A percentile compares a stretch with the other conserved stretches of the same genome.
phyloP scores from a whole-genome alignment of 1,140 invertebrate genomes.

The Argopecten irradians region DNA sequence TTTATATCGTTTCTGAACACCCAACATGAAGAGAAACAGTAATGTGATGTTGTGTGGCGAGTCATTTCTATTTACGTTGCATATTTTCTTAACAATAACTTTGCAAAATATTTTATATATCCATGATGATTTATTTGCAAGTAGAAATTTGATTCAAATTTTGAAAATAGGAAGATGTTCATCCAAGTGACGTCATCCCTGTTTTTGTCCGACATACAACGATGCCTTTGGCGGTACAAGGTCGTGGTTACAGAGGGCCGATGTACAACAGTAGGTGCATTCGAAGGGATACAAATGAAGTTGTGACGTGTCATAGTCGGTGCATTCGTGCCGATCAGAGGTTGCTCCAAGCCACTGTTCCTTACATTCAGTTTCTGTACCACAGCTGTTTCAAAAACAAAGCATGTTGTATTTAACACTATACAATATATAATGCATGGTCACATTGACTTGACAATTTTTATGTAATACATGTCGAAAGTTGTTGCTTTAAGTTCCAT shows the following conservation, averaged over 20 bases:
- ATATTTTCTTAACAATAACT: too few species aligned
- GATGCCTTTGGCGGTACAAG: not conserved
- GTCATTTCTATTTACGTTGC: too few species aligned
- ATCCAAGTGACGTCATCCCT: not conserved
- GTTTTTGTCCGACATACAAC: not conserved
- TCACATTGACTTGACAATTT: too few species aligned
- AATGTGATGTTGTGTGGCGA: too few species aligned
- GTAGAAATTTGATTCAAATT: not conserved
- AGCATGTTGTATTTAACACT: not conserved
- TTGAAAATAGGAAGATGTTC: not conserved
- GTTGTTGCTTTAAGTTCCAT: too few species aligned
- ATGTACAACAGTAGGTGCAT: conserved; percentile 27
- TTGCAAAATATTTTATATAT: too few species aligned
- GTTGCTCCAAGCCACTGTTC: conserved; percentile 7
- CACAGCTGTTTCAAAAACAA: not conserved
- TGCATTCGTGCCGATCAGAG: conserved; percentile 29
- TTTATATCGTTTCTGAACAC: too few species aligned
- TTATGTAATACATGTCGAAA: too few species aligned
- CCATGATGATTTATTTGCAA: not conserved
- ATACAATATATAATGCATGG: not conserved
- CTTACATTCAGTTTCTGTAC: conserved; percentile 27
- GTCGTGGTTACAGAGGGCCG: conserved; percentile 26
- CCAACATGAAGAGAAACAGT: too few species aligned
- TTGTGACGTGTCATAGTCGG: conserved; percentile 24
- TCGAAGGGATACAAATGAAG: not conserved